These are phyloP conservation scores for Nasonia longicornis DNA, from an alignment of 1,140 invertebrate species.

Conservation along the genomic window DNA sequence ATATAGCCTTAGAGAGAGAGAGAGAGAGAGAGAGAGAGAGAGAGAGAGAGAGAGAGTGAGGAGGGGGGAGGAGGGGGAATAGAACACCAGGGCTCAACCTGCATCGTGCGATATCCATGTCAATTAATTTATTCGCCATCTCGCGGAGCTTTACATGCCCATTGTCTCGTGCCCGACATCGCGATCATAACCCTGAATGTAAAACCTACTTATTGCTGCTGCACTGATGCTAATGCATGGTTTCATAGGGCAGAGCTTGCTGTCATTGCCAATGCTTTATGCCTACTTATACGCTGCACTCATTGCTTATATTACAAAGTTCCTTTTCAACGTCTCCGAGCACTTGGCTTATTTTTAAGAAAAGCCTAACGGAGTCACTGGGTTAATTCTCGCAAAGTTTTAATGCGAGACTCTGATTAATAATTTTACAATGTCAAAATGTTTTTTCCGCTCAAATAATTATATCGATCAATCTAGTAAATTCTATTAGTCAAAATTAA, in stretches of 20 bases:
- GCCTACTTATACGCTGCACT: constrained; percentile 1
- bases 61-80: constrained; percentile 46
- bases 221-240: not conserved
- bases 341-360: not conserved
- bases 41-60: too few relatives aligned
- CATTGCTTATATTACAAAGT: not conserved
- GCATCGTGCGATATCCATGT: constrained; percentile 61
- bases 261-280: constrained; percentile 30
- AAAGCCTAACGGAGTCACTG: not conserved
- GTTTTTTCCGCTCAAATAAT: too few relatives aligned
- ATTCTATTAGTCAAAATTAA: too few relatives aligned
- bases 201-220: constrained; percentile 10
- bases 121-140: constrained; percentile 57
- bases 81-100: constrained; percentile 52
- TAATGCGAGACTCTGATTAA: not conserved
- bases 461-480: too few relatives aligned
- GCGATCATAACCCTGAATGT: constrained; percentile 25
- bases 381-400: not conserved
- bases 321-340: not conserved
- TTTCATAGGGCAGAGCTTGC: not conserved
- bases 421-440: too few relatives aligned
- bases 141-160: constrained; percentile 32
- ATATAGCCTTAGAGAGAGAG: constrained; percentile 1
- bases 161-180: constrained; percentile 1
- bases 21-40: not conserved